Conservation (phyloP, 2,113 vertebrate species). For the Nestor notabilis region DNA sequence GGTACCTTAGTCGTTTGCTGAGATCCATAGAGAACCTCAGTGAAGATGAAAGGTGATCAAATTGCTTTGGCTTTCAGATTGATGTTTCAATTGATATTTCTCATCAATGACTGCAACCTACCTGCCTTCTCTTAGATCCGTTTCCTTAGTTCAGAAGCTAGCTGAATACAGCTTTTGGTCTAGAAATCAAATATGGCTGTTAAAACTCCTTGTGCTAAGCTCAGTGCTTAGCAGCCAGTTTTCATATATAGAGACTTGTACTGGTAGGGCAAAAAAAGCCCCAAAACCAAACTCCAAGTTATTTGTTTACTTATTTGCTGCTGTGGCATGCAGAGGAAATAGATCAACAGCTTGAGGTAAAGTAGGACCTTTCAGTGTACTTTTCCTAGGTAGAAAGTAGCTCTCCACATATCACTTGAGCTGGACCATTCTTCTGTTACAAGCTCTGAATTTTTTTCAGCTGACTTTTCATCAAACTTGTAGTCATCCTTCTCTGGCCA, state of each 20-base stretch:
- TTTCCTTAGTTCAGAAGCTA: background rate
- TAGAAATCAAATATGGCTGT: background rate
- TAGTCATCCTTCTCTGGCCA: background rate
- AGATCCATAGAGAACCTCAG: background rate
- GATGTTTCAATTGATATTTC: background rate
- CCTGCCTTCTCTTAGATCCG: background rate
- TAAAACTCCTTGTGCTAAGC: background rate
- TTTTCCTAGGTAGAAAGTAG: background rate
- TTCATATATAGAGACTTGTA: background rate
- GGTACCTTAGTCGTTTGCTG: background rate
- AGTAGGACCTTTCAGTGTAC: background rate
- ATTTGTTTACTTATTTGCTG: background rate
- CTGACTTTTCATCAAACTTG: background rate
- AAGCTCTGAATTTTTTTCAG: background rate
- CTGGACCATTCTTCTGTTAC: background rate
- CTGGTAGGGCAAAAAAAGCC: background rate
- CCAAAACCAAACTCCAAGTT: background rate
- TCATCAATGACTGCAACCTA: background rate
- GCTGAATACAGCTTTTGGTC: background rate
- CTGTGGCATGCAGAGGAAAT: background rate
- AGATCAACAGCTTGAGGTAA: background rate
- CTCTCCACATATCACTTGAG: background rate
- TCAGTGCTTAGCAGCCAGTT: background rate
- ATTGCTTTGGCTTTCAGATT: background rate
- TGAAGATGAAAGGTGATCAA: background rate